Conservation (phyloP, 2,113 vertebrate species). For the Cynocephalus volans region DNA sequence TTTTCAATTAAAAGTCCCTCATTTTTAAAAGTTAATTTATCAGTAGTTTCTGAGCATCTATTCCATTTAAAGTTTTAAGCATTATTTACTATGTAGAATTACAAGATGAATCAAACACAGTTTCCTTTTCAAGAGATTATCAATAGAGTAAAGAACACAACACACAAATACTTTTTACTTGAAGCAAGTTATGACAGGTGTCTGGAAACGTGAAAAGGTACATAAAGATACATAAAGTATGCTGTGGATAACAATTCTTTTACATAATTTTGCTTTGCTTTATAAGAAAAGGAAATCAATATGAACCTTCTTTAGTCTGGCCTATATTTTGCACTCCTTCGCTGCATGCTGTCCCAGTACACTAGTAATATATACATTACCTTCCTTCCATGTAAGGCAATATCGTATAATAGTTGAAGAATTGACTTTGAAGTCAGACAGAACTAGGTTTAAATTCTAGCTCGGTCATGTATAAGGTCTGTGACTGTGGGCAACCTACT, state of each 20-base stretch:
- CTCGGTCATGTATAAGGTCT: neutral
- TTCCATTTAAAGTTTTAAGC: neutral
- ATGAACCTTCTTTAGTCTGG: neutral
- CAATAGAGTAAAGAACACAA: neutral
- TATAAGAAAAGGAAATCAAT: neutral
- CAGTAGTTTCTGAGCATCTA: neutral
- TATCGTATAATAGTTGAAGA: neutral
- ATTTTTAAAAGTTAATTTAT: constrained; percentile 33
- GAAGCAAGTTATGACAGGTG: neutral
- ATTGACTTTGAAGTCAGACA: neutral
- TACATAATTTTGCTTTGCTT: neutral
- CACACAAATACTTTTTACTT: neutral
- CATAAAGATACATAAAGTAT: neutral
- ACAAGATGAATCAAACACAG: neutral
- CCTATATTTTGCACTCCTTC: neutral
- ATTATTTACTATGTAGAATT: neutral
- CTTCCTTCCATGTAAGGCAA: neutral
- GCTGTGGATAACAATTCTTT: neutral
- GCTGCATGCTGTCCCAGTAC: neutral
- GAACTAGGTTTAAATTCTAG: neutral
- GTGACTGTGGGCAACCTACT: neutral
- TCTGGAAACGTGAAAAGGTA: neutral
- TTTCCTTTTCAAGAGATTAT: constrained; percentile 1
- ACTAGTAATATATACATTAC: neutral
- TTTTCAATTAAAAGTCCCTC: neutral